A percentile compares a stretch with the other conserved stretches of the same genome.
Evolutionary conservation across 2,888 invertebrate species (phyloP).

Genomic region (Agrochola litura): DNA sequence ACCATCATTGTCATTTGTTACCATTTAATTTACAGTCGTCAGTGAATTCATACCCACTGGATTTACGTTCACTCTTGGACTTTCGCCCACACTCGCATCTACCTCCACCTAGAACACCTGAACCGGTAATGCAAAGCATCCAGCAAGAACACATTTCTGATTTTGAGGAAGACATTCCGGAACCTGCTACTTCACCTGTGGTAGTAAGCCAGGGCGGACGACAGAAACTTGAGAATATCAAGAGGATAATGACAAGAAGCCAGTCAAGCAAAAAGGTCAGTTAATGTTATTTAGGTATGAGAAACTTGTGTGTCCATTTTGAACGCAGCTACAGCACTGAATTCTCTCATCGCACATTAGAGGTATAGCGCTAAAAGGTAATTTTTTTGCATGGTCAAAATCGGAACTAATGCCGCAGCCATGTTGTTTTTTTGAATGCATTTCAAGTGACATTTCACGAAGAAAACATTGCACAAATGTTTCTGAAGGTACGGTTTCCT

Average conservation of each 20-base stretch:
- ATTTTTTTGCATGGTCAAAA: not conserved
- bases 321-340: not conserved
- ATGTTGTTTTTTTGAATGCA: not conserved
- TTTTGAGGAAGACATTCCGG: not conserved
- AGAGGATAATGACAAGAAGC: not conserved
- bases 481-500: too few species aligned
- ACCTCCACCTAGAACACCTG: constrained; percentile 16
- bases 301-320: not conserved
- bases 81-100: not conserved
- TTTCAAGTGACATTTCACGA: not conserved
- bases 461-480: not conserved
- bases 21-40: constrained; percentile 23
- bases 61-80: not conserved
- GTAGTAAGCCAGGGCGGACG: not conserved
- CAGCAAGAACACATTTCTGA: not conserved
- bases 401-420: not conserved
- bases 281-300: not conserved
- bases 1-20: not conserved
- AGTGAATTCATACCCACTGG: not conserved
- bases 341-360: not conserved
- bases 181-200: not conserved
- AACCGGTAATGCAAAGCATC: not conserved
- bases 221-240: not conserved
- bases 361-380: not conserved
- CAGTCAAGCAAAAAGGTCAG: constrained; percentile 2